Conservation (phyloP, 2,797 vertebrate species). For the Enteromius argenteus region DNA sequence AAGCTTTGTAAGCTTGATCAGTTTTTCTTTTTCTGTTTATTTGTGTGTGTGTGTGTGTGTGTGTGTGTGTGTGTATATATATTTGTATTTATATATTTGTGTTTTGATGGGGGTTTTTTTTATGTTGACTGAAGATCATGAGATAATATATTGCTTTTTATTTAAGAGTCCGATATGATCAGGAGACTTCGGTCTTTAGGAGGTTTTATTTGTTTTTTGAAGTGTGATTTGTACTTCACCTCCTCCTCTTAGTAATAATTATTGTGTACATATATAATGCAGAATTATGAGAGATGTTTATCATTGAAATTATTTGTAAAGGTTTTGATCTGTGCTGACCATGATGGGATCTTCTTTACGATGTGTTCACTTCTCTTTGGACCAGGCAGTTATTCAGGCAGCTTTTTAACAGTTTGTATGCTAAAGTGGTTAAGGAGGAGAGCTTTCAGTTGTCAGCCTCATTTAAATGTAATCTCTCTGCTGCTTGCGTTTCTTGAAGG, state of each 20-base stretch:
- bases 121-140: conserved; percentile 32
- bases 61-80: conserved; percentile 34
- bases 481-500: conserved; percentile 10
- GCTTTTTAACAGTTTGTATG: conserved; percentile 56
- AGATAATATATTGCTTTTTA: conserved; percentile 66
- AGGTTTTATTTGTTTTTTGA: conserved; percentile 46
- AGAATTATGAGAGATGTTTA: conserved; percentile 51
- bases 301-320: conserved; percentile 50
- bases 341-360: conserved; percentile 25
- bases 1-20: conserved; percentile 44
- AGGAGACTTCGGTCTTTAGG: conserved; percentile 25
- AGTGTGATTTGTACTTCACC: conserved; percentile 44
- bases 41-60: conserved; percentile 25
- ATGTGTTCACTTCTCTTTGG: conserved; percentile 49
- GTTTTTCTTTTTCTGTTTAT: conserved; percentile 17
- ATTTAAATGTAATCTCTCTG: conserved; percentile 36
- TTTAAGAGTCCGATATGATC: conserved; percentile 57
- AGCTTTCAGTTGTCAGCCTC: conserved; percentile 3
- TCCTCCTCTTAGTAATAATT: conserved; percentile 42
- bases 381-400: conserved; percentile 61
- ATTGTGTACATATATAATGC: conserved; percentile 55
- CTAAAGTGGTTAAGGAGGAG: conserved; percentile 16
- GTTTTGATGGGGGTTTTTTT: background rate
- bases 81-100: conserved; percentile 54
- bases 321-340: conserved; percentile 45